Percentiles rank a stretch among this genome's conserved stretches.
Conservation (phyloP, 1,140 invertebrate genomes). For the Drosophila ogumai region DNA sequence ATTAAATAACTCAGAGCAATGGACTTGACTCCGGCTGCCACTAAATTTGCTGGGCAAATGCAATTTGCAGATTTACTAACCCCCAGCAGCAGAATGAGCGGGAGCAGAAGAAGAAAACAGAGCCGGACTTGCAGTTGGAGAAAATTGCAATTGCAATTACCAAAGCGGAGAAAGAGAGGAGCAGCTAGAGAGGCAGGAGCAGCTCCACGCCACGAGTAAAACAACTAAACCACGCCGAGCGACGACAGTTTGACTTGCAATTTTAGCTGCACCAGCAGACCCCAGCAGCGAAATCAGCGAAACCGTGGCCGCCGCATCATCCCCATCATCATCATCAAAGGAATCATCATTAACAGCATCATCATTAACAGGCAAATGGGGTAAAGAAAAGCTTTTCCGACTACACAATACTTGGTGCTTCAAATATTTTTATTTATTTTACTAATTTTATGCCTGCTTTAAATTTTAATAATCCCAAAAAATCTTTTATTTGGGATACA, state of each 20-base stretch:
- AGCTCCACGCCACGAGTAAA: conserved; percentile 48
- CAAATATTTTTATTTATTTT: background rate
- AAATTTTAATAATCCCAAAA: background rate
- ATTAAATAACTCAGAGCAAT: conserved; percentile 74
- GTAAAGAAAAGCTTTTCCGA: conserved; percentile 3
- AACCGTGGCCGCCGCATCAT: conserved; percentile 52
- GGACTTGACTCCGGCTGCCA: conserved; percentile 55
- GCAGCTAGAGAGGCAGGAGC: conserved; percentile 7
- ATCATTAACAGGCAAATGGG: conserved; percentile 23
- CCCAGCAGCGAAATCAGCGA: conserved; percentile 48
- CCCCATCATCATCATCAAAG: conserved; percentile 48
- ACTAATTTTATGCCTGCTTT: too few species aligned
- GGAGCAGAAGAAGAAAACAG: conserved; percentile 12
- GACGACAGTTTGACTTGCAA: conserved; percentile 82
- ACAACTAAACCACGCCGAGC: conserved; percentile 75
- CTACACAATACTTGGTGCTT: conserved; percentile 6
- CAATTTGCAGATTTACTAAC: conserved; percentile 72
- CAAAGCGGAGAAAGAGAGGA: conserved; percentile 42
- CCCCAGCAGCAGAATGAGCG: conserved; percentile 23
- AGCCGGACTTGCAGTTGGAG: conserved; percentile 55
- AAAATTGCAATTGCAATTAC: conserved; percentile 82
- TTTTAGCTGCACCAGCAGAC: conserved; percentile 58
- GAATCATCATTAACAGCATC: conserved; percentile 45
- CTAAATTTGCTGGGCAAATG: conserved; percentile 65
- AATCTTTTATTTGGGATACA: background rate